These are phyloP conservation scores for Neoniphon sammara DNA, from an alignment of 2,797 vertebrate genomes.

Conservation along the genomic window DNA sequence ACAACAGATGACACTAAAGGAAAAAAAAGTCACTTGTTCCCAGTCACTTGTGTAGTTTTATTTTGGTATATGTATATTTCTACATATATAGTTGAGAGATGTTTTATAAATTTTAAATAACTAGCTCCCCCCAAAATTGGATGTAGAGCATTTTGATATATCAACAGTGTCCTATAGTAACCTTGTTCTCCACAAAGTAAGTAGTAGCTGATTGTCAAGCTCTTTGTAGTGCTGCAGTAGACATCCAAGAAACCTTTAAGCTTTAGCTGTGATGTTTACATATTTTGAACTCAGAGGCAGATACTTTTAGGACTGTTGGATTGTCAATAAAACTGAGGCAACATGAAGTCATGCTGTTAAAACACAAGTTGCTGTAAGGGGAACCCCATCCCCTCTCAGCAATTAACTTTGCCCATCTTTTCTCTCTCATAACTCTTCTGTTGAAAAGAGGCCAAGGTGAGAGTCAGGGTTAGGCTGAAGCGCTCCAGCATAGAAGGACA, in stretches of 20 bases:
- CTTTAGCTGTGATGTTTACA: background rate
- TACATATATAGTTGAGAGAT: too few species aligned
- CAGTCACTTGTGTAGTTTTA: too few species aligned
- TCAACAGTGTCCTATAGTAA: too few species aligned
- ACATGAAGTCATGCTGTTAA: background rate
- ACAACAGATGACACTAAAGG: conserved; percentile 5
- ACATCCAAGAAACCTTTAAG: background rate
- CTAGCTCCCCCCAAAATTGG: too few species aligned
- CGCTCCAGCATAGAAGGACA: conserved; percentile 7
- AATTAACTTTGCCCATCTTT: conserved; percentile 25
- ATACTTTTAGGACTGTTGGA: background rate
- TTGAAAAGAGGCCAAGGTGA: conserved; percentile 51
- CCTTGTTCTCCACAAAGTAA: too few species aligned
- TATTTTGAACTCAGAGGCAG: background rate
- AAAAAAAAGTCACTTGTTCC: background rate
- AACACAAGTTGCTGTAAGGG: conserved; percentile 28
- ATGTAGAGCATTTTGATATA: too few species aligned
- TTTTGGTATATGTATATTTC: too few species aligned
- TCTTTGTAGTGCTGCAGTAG: too few species aligned
- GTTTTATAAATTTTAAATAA: too few species aligned
- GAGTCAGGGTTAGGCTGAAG: conserved; percentile 38
- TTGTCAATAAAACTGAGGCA: conserved; percentile 7
- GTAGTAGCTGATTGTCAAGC: too few species aligned
- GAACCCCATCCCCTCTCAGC: conserved; percentile 16
- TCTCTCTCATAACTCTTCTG: conserved; percentile 32